A percentile compares a stretch with the other conserved stretches of the same genome.
phyloP scores from a whole-genome alignment of 2,888 invertebrate species.

The Arctia plantaginis region DNA sequence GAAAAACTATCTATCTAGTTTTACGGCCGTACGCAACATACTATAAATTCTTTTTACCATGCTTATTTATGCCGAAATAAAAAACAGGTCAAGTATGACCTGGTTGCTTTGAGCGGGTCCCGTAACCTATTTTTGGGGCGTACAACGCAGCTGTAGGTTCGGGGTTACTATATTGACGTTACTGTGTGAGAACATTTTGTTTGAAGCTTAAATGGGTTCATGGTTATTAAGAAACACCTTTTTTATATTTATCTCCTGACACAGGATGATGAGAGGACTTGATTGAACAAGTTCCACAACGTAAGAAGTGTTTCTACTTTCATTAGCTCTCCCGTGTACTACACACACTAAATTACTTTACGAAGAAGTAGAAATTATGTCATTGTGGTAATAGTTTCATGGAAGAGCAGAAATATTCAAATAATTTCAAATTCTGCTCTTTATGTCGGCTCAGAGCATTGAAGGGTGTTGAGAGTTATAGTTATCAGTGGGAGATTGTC shows the following conservation, averaged over 20 bases:
- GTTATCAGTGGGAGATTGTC: no score
- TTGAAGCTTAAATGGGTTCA: conserved; percentile 8
- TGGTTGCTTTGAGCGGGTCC: conserved; percentile 17
- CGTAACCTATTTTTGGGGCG: conserved; percentile 21
- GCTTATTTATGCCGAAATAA: conserved; percentile 49
- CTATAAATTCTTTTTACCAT: conserved; percentile 49
- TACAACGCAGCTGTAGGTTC: neutral
- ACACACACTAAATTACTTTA: no score
- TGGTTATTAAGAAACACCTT: neutral
- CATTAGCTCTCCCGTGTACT: no score
- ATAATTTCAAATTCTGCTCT: no score
- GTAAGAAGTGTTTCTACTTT: neutral
- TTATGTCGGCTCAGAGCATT: no score
- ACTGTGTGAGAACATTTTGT: conserved; percentile 8
- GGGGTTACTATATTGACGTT: conserved; percentile 11
- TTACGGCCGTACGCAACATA: conserved; percentile 38
- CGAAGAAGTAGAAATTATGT: neutral
- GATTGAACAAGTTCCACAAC: neutral
- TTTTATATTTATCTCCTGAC: neutral
- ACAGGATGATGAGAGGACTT: neutral
- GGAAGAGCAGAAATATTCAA: no score
- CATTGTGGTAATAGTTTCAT: no score
- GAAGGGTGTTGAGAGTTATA: no score
- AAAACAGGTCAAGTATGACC: conserved; percentile 41
- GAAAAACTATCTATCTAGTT: conserved; percentile 41